These are phyloP conservation scores for Pterostichus madidus DNA, from an alignment of 2,888 invertebrate genomes.

Conservation along the genomic window DNA sequence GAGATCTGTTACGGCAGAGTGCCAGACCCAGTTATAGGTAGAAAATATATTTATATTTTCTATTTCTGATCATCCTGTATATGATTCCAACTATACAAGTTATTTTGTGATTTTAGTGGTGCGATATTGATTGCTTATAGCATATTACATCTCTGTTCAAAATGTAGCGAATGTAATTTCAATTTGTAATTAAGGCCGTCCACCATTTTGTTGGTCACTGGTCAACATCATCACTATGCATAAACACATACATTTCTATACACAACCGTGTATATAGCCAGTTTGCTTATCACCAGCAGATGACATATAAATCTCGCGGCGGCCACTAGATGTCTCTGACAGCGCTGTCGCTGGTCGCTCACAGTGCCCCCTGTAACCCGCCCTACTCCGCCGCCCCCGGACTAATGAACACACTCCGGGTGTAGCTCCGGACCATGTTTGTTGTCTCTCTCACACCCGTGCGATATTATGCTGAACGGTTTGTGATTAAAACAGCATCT, in stretches of 20 bases:
- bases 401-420: conserved; percentile 27
- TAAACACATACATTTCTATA: conserved; percentile 66
- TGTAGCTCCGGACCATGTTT: not conserved
- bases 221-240: conserved; percentile 60
- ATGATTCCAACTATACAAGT: too few species aligned
- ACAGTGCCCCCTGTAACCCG: conserved; percentile 63
- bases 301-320: conserved; percentile 76
- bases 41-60: too few species aligned
- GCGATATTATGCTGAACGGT: not conserved
- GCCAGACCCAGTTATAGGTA: too few species aligned
- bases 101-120: too few species aligned
- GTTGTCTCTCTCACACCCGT: not conserved
- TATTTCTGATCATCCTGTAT: too few species aligned
- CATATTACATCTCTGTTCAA: too few species aligned
- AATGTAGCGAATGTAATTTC: too few species aligned
- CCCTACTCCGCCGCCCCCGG: conserved; percentile 60
- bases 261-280: conserved; percentile 61
- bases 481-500: not conserved
- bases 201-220: conserved; percentile 56
- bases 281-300: conserved; percentile 74
- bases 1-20: too few species aligned
- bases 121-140: too few species aligned
- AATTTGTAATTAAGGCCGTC: not conserved
- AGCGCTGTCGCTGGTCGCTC: conserved; percentile 69
- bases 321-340: conserved; percentile 76